phyloP scores from a whole-genome alignment of 2,888 invertebrate genomes.

The Nephrotoma flavescens region DNA sequence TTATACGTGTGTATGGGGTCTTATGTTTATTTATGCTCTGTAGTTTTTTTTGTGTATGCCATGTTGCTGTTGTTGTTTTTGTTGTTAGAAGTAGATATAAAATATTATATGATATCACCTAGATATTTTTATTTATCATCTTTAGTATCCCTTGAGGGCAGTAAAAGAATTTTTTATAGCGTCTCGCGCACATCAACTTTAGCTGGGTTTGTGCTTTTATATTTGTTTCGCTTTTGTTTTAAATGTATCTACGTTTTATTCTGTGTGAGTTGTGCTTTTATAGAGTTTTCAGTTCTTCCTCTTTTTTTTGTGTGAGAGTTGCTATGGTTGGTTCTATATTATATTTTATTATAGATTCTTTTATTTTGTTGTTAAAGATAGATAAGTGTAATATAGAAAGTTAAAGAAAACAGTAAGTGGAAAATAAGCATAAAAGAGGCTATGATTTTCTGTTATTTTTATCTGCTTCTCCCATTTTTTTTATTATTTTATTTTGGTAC shows the following conservation, averaged over 20 bases:
- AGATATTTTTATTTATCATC: constrained; percentile 3
- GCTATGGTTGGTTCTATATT: neutral
- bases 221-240: neutral
- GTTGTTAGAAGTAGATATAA: neutral
- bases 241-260: neutral
- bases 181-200: constrained; percentile 6
- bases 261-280: constrained; percentile 5
- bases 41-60: neutral
- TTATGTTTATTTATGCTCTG: neutral
- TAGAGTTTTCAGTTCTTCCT: constrained; percentile 6
- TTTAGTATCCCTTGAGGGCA: constrained; percentile 7
- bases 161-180: constrained; percentile 11
- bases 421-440: neutral
- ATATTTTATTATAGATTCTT: neutral
- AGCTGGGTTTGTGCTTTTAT: neutral
- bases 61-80: neutral
- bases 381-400: neutral
- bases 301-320: neutral
- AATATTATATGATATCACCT: neutral
- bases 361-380: neutral
- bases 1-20: neutral
- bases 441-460: neutral
- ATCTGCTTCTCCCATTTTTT: neutral
- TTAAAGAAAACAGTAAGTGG: neutral
- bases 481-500: neutral